These are phyloP conservation scores for Phasianus colchicus DNA, from an alignment of 2,113 vertebrate species.

Conservation along the genomic window DNA sequence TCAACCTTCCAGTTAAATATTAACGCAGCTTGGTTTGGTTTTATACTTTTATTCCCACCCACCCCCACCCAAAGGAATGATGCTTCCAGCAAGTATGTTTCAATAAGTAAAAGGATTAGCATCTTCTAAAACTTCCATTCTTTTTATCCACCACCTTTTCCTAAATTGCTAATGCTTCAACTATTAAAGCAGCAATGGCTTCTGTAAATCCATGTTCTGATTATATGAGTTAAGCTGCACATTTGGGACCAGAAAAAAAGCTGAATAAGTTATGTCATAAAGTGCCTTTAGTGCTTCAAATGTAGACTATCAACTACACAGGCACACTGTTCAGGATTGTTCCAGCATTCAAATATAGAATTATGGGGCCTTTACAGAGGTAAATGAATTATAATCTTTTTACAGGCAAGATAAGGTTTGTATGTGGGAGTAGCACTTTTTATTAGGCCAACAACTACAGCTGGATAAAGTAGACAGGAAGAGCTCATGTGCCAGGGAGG, in stretches of 20 bases:
- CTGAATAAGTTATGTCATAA: background rate
- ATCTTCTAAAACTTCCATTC: slow-evolving; percentile 28
- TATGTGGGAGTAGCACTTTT: background rate
- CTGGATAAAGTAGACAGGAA: background rate
- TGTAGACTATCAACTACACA: background rate
- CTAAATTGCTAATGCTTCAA: slow-evolving; percentile 40
- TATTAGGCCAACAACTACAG: background rate
- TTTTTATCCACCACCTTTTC: slow-evolving; percentile 36
- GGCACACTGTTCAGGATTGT: background rate
- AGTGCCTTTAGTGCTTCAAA: slow-evolving; percentile 31
- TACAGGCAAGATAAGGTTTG: background rate
- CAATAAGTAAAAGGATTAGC: slow-evolving; percentile 27
- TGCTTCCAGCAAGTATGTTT: background rate
- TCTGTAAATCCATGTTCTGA: slow-evolving; percentile 37
- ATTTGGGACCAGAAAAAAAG: background rate
- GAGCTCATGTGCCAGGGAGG: background rate
- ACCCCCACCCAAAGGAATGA: background rate
- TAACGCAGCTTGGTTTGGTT: background rate
- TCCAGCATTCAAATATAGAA: background rate
- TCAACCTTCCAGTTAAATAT: slow-evolving; percentile 37
- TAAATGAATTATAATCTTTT: slow-evolving; percentile 9
- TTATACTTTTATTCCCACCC: background rate
- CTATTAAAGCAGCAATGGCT: slow-evolving; percentile 29
- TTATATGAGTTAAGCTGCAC: slow-evolving; percentile 28
- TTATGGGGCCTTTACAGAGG: background rate